Base-by-base conservation (phyloP, 2,888 invertebrate genomes). In the Drosophila merina region DNA sequence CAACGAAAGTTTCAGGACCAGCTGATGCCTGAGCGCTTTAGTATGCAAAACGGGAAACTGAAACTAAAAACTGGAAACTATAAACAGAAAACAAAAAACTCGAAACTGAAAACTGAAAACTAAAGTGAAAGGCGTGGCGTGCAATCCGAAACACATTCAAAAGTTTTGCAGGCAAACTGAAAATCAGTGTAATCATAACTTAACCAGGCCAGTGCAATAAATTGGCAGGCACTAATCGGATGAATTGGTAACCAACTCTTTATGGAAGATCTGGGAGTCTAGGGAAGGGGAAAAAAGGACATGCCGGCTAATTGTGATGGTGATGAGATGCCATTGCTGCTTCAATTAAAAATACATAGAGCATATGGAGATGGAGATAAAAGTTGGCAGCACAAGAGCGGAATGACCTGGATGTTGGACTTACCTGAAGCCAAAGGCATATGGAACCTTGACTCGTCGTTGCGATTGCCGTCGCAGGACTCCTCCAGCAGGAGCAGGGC, bases 381-480 rank as follows among this genome's bases (percentile, higher is more conserved):
- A 70, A 60, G 25, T 50, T 28, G 52, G 48, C 28, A 63, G 40
- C 9, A 20, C 14, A 40, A 25, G 40, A 44, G 45, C 3, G 40
- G 12, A 9, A 38, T 26, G 12, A 33, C 30, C 38, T 57, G 68
- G 57, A 20, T n/a, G 66, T 51, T 57, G 57, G 68, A 77, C 88
- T 90, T 77, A 84, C 89, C 83, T 90, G 88, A 36, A 6, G 45
- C 64, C 54, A 14, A 14, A 0, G 75, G 70, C 57, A 42, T n/a
- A 14, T 57, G 79, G 79, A 79, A 85, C 80, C 86, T 88, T 74
- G 79, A 77, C 67, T 90, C 89, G 71, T 89, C 88, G 70, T 89
- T 89, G 64, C 87, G 88, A 87, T 89, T 89, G 63, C 89, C 89
- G 81, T 91, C 90, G 77, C 87, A 71, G 79, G 76, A 12, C 68